phyloP scores from a whole-genome alignment of 1,140 invertebrate species.

The Hirudo medicinalis region DNA sequence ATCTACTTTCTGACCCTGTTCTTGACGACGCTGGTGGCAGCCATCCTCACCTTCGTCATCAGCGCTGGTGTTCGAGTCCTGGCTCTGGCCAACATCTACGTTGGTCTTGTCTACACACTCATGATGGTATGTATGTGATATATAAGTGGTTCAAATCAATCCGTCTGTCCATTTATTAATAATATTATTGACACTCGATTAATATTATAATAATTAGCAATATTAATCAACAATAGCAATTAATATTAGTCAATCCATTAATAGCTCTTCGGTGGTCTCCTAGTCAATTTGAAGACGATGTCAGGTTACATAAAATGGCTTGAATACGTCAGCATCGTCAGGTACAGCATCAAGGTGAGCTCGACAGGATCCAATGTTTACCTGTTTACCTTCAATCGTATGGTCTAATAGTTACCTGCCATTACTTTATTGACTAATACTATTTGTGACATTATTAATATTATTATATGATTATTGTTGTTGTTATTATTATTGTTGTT shows the following conservation, averaged over 20 bases:
- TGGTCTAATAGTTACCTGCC: too few relatives aligned
- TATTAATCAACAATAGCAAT: neutral
- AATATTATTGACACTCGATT: neutral
- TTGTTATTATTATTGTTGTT: too few relatives aligned
- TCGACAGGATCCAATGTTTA: too few relatives aligned
- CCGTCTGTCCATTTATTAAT: neutral
- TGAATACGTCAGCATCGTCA: slow-evolving; percentile 36
- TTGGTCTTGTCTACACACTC: slow-evolving; percentile 34
- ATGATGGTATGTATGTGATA: slow-evolving; percentile 37
- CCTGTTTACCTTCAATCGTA: too few relatives aligned
- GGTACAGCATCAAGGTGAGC: slow-evolving; percentile 25
- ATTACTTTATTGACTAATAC: too few relatives aligned
- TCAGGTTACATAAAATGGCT: slow-evolving; percentile 34
- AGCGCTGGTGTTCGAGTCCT: slow-evolving; percentile 33
- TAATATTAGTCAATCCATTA: neutral
- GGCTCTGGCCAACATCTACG: slow-evolving; percentile 35
- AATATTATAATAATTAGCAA: neutral
- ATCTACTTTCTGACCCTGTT: slow-evolving; percentile 33
- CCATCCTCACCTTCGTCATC: slow-evolving; percentile 33
- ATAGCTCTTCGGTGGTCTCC: slow-evolving; percentile 13
- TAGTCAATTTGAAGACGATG: slow-evolving; percentile 17
- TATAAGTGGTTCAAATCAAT: neutral
- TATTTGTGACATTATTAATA: slow-evolving; percentile 12
- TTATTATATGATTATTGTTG: too few relatives aligned
- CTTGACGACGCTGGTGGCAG: slow-evolving; percentile 32